Evolutionary conservation across 2,797 vertebrate genomes (phyloP), one percentile per base, ranked within the genome.

Genomic region (Ctenopoma kingsleyae): DNA sequence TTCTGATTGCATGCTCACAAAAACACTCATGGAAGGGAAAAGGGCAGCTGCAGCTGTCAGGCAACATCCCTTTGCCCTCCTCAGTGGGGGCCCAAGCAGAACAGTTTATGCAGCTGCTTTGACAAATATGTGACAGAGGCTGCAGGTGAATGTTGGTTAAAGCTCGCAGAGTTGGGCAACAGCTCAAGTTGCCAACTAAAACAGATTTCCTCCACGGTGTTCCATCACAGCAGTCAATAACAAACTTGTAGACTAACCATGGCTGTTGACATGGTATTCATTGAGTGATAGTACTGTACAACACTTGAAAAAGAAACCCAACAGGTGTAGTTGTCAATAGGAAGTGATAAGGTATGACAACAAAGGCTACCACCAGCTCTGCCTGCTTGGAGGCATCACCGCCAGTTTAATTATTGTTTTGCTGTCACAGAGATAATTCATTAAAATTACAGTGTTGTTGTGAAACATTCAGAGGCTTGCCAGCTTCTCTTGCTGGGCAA

Each of bases 381-480:
- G 57, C 38, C 74, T 58, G 78, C 78, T 80, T 72, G 59, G 68
- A 87, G 79, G 84, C 75, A 67, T 90, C 83, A 54, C 61, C 78
- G 81, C 72, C 74, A 67, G 73, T 87, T 67, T 87, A 90, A 90
- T 91, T 88, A 90, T 82, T 87, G 82, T 88, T 91, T 89, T 88
- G 67, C 73, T 60, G 83, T 88, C 62, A 75, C 55, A 20, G 86
- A 91, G 82, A 87, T 90, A 85, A 93, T 92, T 93, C 67, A 80
- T 74, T 84, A 46, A 84, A 91, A 94, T 93, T 80, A 89, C 69
- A 77, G 70, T 36, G 60, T 71, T 71, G 73, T 60, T 69, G 79
- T 69, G 83, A 76, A 85, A 84, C 68, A 75, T 80, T 90, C 53
- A 53, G 25, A 67, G n/a, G 47, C 52, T 57, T 74, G 66, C 78